Conservation (phyloP, 2,888 invertebrate species). For the Brassicogethes aeneus region DNA sequence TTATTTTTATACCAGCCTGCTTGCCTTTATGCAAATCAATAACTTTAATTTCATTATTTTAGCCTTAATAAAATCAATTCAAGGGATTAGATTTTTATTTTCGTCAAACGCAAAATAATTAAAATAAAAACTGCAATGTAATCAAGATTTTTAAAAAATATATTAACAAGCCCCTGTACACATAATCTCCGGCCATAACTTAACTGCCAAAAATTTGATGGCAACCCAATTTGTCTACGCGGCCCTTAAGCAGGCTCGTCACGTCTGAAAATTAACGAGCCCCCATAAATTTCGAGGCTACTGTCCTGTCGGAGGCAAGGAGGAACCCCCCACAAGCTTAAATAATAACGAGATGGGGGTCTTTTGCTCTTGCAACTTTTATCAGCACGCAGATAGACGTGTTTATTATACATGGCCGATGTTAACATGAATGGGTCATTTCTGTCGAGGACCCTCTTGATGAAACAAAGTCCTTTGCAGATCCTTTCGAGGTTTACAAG, state of each 20-base stretch:
- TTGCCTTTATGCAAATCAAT: background rate
- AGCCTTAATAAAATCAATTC: background rate
- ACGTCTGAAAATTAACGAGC: constrained; percentile 31
- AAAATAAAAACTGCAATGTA: background rate
- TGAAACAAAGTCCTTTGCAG: no score
- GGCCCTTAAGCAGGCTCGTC: constrained; percentile 9
- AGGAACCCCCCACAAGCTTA: constrained; percentile 3
- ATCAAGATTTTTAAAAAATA: background rate
- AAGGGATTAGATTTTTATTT: no score
- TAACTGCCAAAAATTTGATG: constrained; percentile 2
- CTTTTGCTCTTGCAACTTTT: constrained; percentile 35
- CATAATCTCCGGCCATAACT: background rate
- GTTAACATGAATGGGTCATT: constrained; percentile 31
- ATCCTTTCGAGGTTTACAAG: no score
- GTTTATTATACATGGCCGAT: constrained; percentile 37
- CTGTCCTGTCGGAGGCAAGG: constrained; percentile 17
- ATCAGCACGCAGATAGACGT: constrained; percentile 38
- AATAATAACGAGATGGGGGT: constrained; percentile 1
- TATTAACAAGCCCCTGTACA: background rate
- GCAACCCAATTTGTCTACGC: background rate
- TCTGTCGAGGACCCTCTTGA: constrained; percentile 20
- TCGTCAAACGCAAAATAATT: no score
- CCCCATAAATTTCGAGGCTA: constrained; percentile 26
- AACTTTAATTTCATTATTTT: background rate
- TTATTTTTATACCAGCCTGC: background rate